Evolutionary conservation across 2,113 vertebrate genomes (phyloP).

Genomic region (Phaethon lepturus): DNA sequence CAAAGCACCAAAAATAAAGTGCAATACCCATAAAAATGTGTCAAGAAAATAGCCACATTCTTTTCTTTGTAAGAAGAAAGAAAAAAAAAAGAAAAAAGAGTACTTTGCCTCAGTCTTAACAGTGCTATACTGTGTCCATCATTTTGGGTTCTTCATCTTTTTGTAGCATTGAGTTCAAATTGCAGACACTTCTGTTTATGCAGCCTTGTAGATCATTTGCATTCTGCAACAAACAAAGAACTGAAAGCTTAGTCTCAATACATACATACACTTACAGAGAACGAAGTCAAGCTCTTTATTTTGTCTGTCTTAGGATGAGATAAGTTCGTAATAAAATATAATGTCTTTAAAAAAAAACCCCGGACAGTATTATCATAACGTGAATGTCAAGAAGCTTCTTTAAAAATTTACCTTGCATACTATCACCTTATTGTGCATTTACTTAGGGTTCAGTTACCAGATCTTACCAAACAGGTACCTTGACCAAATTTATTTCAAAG

Average conservation of each 20-base stretch:
- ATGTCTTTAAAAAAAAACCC: background rate
- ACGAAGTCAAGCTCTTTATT: background rate
- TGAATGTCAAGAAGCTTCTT: background rate
- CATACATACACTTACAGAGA: background rate
- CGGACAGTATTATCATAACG: background rate
- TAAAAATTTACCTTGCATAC: background rate
- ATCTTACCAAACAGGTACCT: background rate
- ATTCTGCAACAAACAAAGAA: slow-evolving; percentile 75
- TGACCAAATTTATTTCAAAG: slow-evolving; percentile 9
- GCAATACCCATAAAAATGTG: slow-evolving; percentile 85
- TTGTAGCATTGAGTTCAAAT: slow-evolving; percentile 76
- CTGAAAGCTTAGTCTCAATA: background rate
- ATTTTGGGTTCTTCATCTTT: slow-evolving; percentile 89
- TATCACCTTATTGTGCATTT: background rate
- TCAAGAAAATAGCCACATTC: slow-evolving; percentile 75
- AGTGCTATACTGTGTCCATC: slow-evolving; percentile 89
- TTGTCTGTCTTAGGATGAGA: background rate
- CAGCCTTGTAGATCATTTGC: slow-evolving; percentile 82
- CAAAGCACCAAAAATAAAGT: slow-evolving; percentile 85
- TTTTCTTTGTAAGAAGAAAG: slow-evolving; percentile 63
- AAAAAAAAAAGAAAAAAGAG: slow-evolving; percentile 59
- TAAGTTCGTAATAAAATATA: background rate
- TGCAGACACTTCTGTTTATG: slow-evolving; percentile 80
- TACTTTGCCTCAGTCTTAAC: slow-evolving; percentile 65
- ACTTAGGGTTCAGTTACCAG: background rate